phyloP scores from a whole-genome alignment of 2,113 vertebrate genomes.

The Cyrtonyx montezumae region DNA sequence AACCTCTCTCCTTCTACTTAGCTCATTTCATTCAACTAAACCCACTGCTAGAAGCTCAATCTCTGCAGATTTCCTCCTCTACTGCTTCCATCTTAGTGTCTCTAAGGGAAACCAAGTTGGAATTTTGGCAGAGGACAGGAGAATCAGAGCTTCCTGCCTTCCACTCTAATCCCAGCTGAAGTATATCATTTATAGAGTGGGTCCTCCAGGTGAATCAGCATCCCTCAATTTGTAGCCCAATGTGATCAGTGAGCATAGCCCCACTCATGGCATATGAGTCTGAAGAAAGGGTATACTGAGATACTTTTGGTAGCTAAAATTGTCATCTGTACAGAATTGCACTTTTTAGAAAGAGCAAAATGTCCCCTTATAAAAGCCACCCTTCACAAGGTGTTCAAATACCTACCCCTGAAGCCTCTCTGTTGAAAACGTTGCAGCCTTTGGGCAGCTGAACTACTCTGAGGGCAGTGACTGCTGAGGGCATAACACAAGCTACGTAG shows the following conservation, averaged over 20 bases:
- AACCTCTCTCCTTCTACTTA: neutral
- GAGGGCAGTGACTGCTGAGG: neutral
- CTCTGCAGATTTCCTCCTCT: neutral
- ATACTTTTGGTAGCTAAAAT: neutral
- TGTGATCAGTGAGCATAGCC: accelerated
- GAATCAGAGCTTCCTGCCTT: neutral
- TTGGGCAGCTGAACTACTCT: neutral
- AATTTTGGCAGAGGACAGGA: neutral
- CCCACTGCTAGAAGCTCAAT: neutral
- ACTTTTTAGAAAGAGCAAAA: neutral
- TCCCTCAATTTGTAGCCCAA: neutral
- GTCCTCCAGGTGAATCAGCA: neutral
- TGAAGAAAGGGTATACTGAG: neutral
- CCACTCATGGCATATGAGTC: neutral
- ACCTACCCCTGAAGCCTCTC: neutral
- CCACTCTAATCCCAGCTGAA: neutral
- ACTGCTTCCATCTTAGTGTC: neutral
- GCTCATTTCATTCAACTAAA: neutral
- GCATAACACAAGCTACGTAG: neutral
- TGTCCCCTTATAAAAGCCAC: neutral
- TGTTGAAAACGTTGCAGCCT: neutral
- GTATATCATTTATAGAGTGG: neutral
- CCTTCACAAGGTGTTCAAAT: neutral
- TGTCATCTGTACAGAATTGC: neutral
- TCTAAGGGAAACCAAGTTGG: neutral